Evolutionary conservation across 2,888 invertebrate genomes (phyloP), one percentile per base, ranked within the genome.

Genomic region (Melanophora roralis): DNA sequence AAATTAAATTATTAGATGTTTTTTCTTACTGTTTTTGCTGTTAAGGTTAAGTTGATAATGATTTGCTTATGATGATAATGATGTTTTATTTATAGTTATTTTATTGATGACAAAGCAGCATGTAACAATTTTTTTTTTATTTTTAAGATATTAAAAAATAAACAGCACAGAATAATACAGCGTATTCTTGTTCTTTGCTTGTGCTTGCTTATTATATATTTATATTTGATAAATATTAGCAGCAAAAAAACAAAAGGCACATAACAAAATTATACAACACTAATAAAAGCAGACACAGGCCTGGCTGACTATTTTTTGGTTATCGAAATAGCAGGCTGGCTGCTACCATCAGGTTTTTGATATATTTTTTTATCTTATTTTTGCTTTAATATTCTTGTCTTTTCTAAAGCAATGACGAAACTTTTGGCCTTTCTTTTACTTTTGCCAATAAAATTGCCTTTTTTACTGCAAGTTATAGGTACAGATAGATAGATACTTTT

Each of bases 351-450:
- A n/a, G n/a, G 49, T 43, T 69, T 78, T 71, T 74, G 67, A 74
- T 51, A 68, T 73, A 76, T 71, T 74, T 62, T 60, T 19, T 55
- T 49, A 65, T 62, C 53, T 60, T 55, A 36, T 68, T 55, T 45
- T 60, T 53, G 40, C 73, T 34, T 45, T 62, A 16, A 19, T 55
- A 19, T 57, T 21, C 60, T 69, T 64, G 12, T 12, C 57, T 68
- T 72, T 62, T 62, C 19, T 32, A 65, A 64, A 81, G 80, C 88
- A 87, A 86, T 88, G 88, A 88, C 88, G 87, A 88, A 87, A 87
- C 85, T 87, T 83, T 82, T 86, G 81, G 85, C 83, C 82, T 60
- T 85, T 83, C 64, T 71, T 81, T 82, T 78, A 77, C 77, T 78
- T 74, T 76, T 65, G 67, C 68, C 73, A 62, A 75, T 77, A 67